These are phyloP conservation scores for Keiferia lycopersicella DNA, from an alignment of 2,888 invertebrate species.

Conservation along the genomic window DNA sequence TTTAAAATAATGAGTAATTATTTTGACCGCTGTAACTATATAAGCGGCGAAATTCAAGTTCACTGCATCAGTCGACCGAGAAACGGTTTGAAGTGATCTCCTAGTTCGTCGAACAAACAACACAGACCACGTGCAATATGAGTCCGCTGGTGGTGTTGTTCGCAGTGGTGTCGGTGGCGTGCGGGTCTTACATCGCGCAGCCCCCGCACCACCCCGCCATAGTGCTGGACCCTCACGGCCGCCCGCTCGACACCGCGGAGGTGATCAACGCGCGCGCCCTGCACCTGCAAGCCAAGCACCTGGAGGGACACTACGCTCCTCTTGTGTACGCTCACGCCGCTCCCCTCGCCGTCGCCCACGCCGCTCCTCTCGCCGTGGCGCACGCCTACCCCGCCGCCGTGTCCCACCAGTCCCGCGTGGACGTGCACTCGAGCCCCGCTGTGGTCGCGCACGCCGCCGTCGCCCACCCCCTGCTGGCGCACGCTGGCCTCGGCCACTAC, in stretches of 20 bases:
- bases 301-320: constrained; percentile 55
- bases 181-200: constrained; percentile 77
- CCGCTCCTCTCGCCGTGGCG: constrained; percentile 55
- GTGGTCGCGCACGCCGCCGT: constrained; percentile 52
- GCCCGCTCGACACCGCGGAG: constrained; percentile 75
- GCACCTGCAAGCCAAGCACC: constrained; percentile 74
- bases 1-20: constrained; percentile 52
- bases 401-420: constrained; percentile 79
- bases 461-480: constrained; percentile 48
- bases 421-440: constrained; percentile 64
- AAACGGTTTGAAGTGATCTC: constrained; percentile 65
- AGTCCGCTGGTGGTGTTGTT: constrained; percentile 62
- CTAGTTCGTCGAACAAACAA: constrained; percentile 58
- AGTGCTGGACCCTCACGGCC: constrained; percentile 73
- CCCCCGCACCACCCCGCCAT: constrained; percentile 70
- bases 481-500: constrained; percentile 44
- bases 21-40: constrained; percentile 59
- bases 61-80: constrained; percentile 62
- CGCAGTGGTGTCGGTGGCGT: constrained; percentile 57
- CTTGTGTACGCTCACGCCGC: constrained; percentile 48
- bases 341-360: constrained; percentile 46
- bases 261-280: constrained; percentile 73
- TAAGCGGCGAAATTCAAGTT: constrained; percentile 52
- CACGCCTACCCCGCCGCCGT: constrained; percentile 67
- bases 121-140: constrained; percentile 72